Evolutionary conservation across 1,140 invertebrate species (phyloP).

Genomic region (Lepidurus apus): DNA sequence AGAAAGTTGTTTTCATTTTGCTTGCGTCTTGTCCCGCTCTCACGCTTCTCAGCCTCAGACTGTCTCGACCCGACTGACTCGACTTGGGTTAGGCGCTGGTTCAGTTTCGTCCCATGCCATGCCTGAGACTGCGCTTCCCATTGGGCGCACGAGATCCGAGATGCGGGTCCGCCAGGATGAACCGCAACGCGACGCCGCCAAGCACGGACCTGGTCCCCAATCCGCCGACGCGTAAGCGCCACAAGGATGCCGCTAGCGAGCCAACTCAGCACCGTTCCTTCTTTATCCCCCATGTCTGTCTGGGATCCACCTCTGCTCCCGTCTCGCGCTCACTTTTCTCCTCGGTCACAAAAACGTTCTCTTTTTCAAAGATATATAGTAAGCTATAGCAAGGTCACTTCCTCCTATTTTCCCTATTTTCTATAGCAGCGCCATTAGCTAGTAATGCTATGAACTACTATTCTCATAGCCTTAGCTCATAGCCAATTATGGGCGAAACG

Average conservation of each 20-base stretch:
- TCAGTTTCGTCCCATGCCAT: not conserved
- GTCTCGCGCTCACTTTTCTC: not conserved
- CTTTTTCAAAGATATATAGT: not conserved
- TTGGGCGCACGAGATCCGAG: not conserved
- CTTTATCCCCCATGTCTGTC: slow-evolving; percentile 5
- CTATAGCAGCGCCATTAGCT: not conserved
- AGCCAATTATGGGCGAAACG: not conserved
- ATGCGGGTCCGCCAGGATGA: not conserved
- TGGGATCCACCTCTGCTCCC: not conserved
- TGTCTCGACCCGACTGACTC: slow-evolving; percentile 16
- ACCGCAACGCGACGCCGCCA: not conserved
- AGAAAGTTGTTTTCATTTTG: not conserved
- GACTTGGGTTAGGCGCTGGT: slow-evolving; percentile 20
- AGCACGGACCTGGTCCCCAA: not conserved
- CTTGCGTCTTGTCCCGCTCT: not conserved
- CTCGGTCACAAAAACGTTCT: not conserved
- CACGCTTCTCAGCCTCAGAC: not conserved
- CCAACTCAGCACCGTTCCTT: not conserved
- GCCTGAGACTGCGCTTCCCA: not conserved
- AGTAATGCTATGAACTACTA: not conserved
- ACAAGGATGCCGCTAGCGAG: slow-evolving; percentile 13
- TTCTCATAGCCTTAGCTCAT: not conserved
- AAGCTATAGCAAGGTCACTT: not conserved
- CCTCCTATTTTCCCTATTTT: not conserved
- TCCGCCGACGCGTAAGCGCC: not conserved